Evolutionary conservation across 35 echinoderm and acorn worm species (phyloP).

Genomic region (Patiria miniata): DNA sequence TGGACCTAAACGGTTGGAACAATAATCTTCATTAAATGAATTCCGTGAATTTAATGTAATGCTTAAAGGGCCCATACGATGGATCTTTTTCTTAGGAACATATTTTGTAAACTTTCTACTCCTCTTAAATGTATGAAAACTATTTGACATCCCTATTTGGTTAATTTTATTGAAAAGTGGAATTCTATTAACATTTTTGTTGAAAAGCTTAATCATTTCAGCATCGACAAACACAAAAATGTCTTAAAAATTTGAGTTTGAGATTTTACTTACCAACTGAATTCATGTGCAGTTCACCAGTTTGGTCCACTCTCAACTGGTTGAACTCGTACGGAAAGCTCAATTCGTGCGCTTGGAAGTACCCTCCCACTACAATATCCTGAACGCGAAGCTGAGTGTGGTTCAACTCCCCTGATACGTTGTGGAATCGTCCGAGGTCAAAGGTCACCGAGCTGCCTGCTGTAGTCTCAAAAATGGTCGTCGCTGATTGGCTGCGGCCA

Average conservation of each 20-base stretch:
- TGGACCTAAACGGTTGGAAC: conserved; percentile 8
- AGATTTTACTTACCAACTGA: conserved; percentile 46
- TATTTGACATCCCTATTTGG: too few species aligned
- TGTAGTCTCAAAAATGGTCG: conserved; percentile 4
- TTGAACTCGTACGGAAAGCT: conserved; percentile 26
- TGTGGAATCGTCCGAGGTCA: conserved; percentile 37
- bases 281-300: conserved; percentile 34
- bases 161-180: too few species aligned
- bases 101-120: too few species aligned
- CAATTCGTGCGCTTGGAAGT: conserved; percentile 33
- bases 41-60: too few species aligned
- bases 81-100: too few species aligned
- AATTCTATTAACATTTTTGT: too few species aligned
- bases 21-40: background rate
- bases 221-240: too few species aligned
- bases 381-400: conserved; percentile 39
- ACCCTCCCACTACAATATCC: conserved; percentile 20
- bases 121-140: too few species aligned
- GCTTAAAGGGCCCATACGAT: too few species aligned
- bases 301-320: conserved; percentile 26
- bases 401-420: background rate
- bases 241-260: too few species aligned
- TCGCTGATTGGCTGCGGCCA: conserved; percentile 2
- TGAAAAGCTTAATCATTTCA: too few species aligned
- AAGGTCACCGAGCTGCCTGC: conserved; percentile 29